Evolutionary conservation across 1,140 invertebrate species (phyloP), one percentile per base, ranked within the genome.

Genomic region (Lineus longissimus): DNA sequence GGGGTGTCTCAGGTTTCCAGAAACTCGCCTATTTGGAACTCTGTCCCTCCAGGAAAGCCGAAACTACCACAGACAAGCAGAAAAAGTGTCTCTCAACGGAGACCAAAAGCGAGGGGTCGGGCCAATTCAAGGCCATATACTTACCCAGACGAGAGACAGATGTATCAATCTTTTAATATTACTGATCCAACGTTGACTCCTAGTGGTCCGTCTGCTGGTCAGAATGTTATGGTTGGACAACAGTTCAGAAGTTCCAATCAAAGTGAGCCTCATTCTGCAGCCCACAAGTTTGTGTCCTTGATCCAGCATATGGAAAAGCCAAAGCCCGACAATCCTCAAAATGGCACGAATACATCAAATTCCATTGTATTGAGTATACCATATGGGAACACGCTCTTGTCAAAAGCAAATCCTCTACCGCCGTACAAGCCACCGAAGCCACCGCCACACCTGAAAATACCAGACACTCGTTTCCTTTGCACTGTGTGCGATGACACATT

Each of bases 401-500:
- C 19, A 19, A 19, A 51, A 9, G 47, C n/a, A 63, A 74, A 74
- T 65, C 73, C 69, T 9, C 56, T 74, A 1, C 64, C 69, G 29
- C 63, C 62, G 17, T 73, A 71, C 45, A 70, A 67, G 40, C 64
- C 71, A 30, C 22, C 57, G 22, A 61, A 61, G 23, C 19, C 66
- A 27, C 68, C 70, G 22, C 61, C 64, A 19, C 33, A 68, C 45
- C 36, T 73, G 4, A 71, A 68, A 55, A 56, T 55, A n/a, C 59
- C 61, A 23, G 29, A 56, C 4, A 61, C 62, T 19, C 45, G 41
- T 0, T 64, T 68, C 51, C 51, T 67, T 27, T 77, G 75, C 59
- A 65, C 60, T 47, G 71, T 76, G 57, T 78, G 76, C 71, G 75
- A 75, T 2, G 76, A 78, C 59, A 67, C 68, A 9, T 78, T 74